Base-by-base conservation (phyloP, 2,888 invertebrate genomes). In the Orchestes rusci region DNA sequence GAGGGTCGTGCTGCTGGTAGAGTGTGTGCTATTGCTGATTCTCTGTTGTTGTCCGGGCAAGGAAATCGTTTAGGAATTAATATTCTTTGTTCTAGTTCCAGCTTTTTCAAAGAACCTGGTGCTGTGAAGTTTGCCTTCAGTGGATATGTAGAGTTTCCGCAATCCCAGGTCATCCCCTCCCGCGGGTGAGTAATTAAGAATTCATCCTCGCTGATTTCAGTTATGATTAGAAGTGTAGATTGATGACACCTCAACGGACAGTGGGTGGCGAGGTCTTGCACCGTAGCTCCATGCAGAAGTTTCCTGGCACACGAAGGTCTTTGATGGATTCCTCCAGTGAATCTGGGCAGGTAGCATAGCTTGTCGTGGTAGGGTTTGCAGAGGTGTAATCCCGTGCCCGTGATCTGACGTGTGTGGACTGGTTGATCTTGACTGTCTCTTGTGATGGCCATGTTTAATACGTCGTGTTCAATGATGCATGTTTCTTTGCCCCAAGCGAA, bases 231-330 rank as follows among this genome's bases (percentile, higher is more conserved):
- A 16, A 34, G 34, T 7, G 5, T 34, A 8, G 34, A 34, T 7
- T 34, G 8, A 18, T 34, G 34, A 17, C 16, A 34, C 12, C 34
- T 10, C 8, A 34, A 16, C 16, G 34, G 34, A 5, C 34, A 34
- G 16, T 34, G 34, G 5, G 16, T 17, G 34, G 17, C 13, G 5
- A 34, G 16, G 16, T 34, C 34, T 7, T 34, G 7, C 7, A 34
- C 13, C 12, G 34, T 17, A 4, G 34, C 10, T 7, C 34, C 34
- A 8, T 12, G 31, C 5, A 31, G 12, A n/a, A n/a, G n/a, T n/a
- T n/a, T n/a, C n/a, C n/a, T n/a, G n/a, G n/a, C n/a, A n/a, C n/a
- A n/a, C n/a, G n/a, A n/a, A n/a, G n/a, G n/a, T n/a, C n/a, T n/a
- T n/a, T n/a, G n/a, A n/a, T n/a, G n/a, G n/a, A n/a, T n/a, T n/a